Conservation (phyloP, 2,113 vertebrate species). For the Cavia aperea region DNA sequence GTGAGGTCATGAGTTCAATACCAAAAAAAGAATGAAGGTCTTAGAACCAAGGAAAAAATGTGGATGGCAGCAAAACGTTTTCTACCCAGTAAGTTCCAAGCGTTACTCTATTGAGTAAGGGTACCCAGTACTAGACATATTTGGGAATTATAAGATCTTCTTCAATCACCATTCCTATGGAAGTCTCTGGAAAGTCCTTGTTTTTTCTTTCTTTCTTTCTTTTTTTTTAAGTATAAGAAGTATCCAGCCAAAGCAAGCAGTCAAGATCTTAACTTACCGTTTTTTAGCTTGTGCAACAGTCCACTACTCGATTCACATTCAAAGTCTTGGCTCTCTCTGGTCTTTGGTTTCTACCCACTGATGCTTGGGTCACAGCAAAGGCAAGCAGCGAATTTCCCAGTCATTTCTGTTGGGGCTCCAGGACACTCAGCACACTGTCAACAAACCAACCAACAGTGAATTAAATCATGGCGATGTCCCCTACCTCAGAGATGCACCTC, state of each 20-base stretch:
- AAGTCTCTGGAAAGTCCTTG: not conserved
- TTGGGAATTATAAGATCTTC: not conserved
- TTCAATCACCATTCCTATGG: not conserved
- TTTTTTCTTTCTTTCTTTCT: not conserved
- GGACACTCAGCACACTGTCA: constrained; percentile 63
- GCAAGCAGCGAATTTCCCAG: not conserved
- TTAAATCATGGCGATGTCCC: constrained; percentile 66
- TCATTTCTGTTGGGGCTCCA: constrained; percentile 13
- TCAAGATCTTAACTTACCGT: not conserved
- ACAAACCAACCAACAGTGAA: constrained; percentile 61
- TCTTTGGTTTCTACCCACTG: not conserved
- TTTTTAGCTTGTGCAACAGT: not conserved
- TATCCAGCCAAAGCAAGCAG: not conserved
- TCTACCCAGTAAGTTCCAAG: not conserved
- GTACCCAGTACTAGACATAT: not conserved
- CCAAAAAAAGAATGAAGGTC: too few relatives aligned
- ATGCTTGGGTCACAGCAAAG: constrained; percentile 10
- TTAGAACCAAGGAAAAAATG: not conserved
- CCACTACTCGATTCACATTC: not conserved
- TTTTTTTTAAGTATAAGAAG: not conserved
- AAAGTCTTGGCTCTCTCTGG: not conserved
- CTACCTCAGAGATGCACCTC: constrained; percentile 53
- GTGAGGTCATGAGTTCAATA: too few relatives aligned
- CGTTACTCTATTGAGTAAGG: not conserved
- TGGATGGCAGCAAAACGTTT: not conserved